Evolutionary conservation across 2,113 vertebrate species (phyloP).

Genomic region (Vidua chalybeata): DNA sequence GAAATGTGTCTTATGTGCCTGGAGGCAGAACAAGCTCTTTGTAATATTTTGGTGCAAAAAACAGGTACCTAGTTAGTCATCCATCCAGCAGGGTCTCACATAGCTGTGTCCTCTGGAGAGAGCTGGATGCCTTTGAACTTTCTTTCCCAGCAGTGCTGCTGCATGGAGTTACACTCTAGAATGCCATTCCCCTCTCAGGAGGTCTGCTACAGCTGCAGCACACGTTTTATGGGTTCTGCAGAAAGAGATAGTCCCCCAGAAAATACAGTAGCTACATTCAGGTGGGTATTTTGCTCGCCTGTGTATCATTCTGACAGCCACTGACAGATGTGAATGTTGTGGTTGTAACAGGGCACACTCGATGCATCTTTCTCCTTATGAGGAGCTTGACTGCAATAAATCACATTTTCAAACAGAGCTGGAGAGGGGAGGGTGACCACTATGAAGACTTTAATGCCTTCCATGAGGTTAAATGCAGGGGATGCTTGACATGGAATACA

Average conservation of each 20-base stretch:
- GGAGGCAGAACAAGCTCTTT: constrained; percentile 60
- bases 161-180: not conserved
- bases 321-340: not conserved
- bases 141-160: not conserved
- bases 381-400: not conserved
- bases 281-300: not conserved
- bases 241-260: constrained; percentile 15
- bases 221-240: not conserved
- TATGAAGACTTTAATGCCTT: not conserved
- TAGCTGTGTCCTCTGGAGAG: constrained; percentile 43
- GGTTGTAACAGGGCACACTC: accelerated
- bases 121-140: constrained; percentile 47
- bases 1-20: constrained; percentile 29
- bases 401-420: not conserved
- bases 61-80: constrained; percentile 57
- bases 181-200: not conserved
- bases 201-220: constrained; percentile 16
- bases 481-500: accelerated
- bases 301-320: not conserved
- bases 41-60: constrained; percentile 51
- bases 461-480: not conserved
- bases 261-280: constrained; percentile 43
- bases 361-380: not conserved
- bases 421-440: not conserved
- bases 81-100: constrained; percentile 27